Evolutionary conservation across 1,140 invertebrate species (phyloP), one percentile per base, ranked within the genome.

Genomic region (Lepeophtheirus salmonis): DNA sequence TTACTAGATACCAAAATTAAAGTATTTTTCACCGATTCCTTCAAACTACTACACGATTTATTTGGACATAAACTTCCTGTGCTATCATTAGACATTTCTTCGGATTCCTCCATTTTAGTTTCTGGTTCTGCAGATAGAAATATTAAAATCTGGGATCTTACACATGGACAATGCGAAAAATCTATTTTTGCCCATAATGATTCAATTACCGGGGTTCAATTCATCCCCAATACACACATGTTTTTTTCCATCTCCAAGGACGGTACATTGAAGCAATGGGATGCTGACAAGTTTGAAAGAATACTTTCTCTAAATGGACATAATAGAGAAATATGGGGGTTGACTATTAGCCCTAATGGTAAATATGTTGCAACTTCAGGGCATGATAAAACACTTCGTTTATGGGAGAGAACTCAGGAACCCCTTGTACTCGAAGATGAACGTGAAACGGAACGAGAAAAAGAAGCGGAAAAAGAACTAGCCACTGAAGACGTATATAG

Each of bases 31-130:
- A 67, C 84, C 13, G 91, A 97, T 68, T 84, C 85, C 17, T 83
- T 96, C 60, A 97, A 91, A 83, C 91, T 97, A 70, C 96, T 92
- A 70, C 68, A 96, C 18, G 88, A 88, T 0, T 75, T 99, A 0
- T 98, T 98, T 69, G 94, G 95, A 0, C 95, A 99, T 71, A 94
- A 91, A 69, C 72, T 97, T 49, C 94, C 96, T 1, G 88, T 97
- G 0, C 73, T 88, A 0, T 87, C 85, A 66, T 78, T 98, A 76
- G 92, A 97, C 69, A 94, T 98, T 64, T 90, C 86, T 0, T 83
- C 82, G 65, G 94, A 98, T 72, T 88, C 83, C 0, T 79, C 79
- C 1, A 67, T 98, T 1, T 83, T 98, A 62, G 86, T 81, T 1
- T 96, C 94, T 0, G 94, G 92, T 20, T 95, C 91, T 16, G 83